Conservation (phyloP, 2,888 invertebrate species). For the Idaea aversata region DNA sequence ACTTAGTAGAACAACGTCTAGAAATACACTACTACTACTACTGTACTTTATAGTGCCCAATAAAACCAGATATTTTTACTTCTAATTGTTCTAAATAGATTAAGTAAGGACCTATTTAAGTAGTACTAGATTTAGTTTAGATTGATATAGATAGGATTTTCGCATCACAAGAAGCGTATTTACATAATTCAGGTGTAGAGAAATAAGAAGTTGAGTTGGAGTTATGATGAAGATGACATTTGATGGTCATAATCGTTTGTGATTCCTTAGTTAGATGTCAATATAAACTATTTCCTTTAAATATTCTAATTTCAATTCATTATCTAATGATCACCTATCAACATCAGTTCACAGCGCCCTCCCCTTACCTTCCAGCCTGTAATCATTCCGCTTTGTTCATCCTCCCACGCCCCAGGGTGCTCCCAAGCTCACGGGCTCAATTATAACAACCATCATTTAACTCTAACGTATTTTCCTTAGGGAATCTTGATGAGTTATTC, state of each 20-base stretch:
- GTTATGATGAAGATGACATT: too few species aligned
- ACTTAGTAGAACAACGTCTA: background rate
- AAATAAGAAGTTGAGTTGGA: too few species aligned
- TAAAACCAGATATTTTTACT: too few species aligned
- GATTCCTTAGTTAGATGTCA: background rate
- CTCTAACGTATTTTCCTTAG: background rate
- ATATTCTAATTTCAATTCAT: background rate
- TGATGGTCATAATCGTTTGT: too few species aligned
- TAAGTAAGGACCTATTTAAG: too few species aligned
- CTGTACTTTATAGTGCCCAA: too few species aligned
- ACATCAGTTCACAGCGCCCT: background rate
- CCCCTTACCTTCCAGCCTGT: background rate
- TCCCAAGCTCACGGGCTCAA: background rate
- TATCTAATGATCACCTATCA: background rate
- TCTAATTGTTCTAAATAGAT: too few species aligned
- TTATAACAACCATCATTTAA: background rate
- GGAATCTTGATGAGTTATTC: background rate
- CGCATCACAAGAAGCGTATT: too few species aligned
- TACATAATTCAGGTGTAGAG: too few species aligned
- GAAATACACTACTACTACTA: too few species aligned
- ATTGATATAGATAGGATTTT: too few species aligned
- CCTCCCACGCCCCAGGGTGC: background rate
- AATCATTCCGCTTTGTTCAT: background rate
- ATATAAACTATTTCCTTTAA: background rate
- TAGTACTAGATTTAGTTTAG: too few species aligned